Base-by-base conservation (phyloP, 2,888 invertebrate genomes). In the Drosophila affinis region DNA sequence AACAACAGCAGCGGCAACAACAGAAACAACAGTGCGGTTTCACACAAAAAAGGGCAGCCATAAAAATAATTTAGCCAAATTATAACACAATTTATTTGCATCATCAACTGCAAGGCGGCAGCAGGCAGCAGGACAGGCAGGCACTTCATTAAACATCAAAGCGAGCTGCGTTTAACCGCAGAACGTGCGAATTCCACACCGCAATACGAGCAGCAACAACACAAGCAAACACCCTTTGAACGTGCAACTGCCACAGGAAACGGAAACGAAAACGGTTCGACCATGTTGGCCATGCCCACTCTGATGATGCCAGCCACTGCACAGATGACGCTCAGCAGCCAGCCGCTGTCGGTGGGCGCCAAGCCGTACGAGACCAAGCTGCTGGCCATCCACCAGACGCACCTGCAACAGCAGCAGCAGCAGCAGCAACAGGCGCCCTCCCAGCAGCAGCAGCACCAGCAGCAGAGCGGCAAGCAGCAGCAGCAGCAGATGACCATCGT, bases 221-320 rank as follows among this genome's bases (percentile, higher is more conserved):
- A 76, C 47, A 74, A 73, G 57, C 46, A 64, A 68, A 55, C 76
- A 67, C 75, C 69, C 62, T 62, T 48, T 68, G 68, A 12, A 24
- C 48, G 65, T 48, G 70, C 70, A 63, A 56, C 70, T 75, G 58
- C 51, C 57, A 48, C 74, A 24, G 45, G 39, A 74, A 73, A 71
- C 56, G 29, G 32, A 32, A 47, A 47, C 57, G 29, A 55, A 49
- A 39, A 57, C 32, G 7, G 51, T 29, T 62, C 29, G 70, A 90
- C 85, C 72, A 92, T 92, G 92, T 92, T 92, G 92, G 92, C 92
- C 79, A 92, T 92, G 92, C 92, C 92, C 90, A 92, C 92, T 83
- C 86, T 92, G 78, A 92, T 92, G 92, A 92, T 92, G 92, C 92
- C 92, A 86, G 92, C 92, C 79, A 92, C 92, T 81, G 92, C 92